Percentiles rank a stretch among this genome's conserved stretches.
Evolutionary conservation across 1,140 invertebrate species (phyloP).

Genomic region (Probaryconus sp.): DNA sequence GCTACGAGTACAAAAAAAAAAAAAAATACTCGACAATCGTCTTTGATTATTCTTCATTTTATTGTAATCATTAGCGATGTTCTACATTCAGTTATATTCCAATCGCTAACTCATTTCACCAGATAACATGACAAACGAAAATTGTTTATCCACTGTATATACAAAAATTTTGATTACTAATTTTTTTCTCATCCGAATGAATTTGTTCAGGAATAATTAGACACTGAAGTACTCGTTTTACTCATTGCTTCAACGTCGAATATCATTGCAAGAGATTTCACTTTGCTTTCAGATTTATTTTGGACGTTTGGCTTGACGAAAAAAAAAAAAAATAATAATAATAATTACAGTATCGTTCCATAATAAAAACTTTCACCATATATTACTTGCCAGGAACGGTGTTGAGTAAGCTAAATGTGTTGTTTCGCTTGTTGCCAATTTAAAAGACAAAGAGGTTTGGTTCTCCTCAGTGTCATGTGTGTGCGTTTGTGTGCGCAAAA

Average conservation of each 20-base stretch:
- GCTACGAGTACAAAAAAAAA: neutral
- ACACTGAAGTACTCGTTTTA: too few species aligned
- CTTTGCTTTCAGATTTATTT: constrained; percentile 34
- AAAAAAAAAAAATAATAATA: too few species aligned
- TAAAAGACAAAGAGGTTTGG: constrained; percentile 40
- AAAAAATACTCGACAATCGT: neutral
- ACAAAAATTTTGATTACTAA: too few species aligned
- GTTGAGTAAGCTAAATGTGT: constrained; percentile 3
- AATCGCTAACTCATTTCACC: too few species aligned
- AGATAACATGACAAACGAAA: too few species aligned
- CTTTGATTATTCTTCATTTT: neutral
- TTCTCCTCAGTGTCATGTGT: too few species aligned
- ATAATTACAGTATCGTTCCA: constrained; percentile 26
- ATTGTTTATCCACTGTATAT: too few species aligned
- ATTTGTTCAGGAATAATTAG: too few species aligned
- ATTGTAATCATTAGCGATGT: too few species aligned
- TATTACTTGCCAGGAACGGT: neutral
- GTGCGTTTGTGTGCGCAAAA: neutral
- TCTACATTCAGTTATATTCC: too few species aligned
- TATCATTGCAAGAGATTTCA: constrained; percentile 20
- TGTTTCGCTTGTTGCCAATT: constrained; percentile 27
- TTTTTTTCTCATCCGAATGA: too few species aligned
- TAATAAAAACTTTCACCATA: constrained; percentile 43
- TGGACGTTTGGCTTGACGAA: neutral
- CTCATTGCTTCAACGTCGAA: too few species aligned